Evolutionary conservation across 2,797 vertebrate species (phyloP), one percentile per base, ranked within the genome.

Genomic region (Chelmon rostratus): DNA sequence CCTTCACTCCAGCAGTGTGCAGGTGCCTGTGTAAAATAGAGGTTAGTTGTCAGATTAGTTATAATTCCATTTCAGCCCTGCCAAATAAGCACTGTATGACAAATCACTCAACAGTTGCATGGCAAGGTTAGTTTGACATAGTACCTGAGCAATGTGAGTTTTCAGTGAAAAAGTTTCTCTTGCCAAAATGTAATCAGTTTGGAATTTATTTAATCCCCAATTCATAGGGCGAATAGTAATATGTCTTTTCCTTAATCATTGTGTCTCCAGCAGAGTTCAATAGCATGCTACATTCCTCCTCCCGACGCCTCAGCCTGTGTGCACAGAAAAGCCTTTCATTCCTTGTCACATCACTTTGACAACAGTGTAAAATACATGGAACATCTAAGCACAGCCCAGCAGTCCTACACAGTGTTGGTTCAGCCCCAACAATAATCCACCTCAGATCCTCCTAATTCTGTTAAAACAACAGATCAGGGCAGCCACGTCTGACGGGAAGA

Each of bases 201-300:
- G 92, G 94, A 95, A 95, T 95, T 89, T 79, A 79, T 91, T 90
- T 94, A 94, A 95, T 94, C 92, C 92, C 69, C 40, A 82, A 85
- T 88, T 94, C 92, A 93, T 64, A 81, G 77, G 87, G 92, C n/a
- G 91, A 93, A 88, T 78, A 72, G 87, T 88, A 92, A 92, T 93
- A 90, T 90, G 88, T 86, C 79, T 91, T 89, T 89, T 85, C 79
- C 88, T 88, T 93, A 92, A 93, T 93, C 92, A 92, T 83, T 69
- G 85, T 78, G 87, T 90, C 90, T 92, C 90, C 90, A 76, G 87
- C 90, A 73, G 91, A 92, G 91, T 91, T 87, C 87, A 91, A 89
- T 86, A 85, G 86, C 86, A 62, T 73, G 82, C 89, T 82, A 40
- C 88, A 92, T 93, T 93, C 90, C 90, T 86, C 70, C 79, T 81